Percentiles rank a stretch among this genome's conserved stretches.
phyloP scores from a whole-genome alignment of 53 echinoderm and acorn worm species.

The Hippasteria phrygiana region DNA sequence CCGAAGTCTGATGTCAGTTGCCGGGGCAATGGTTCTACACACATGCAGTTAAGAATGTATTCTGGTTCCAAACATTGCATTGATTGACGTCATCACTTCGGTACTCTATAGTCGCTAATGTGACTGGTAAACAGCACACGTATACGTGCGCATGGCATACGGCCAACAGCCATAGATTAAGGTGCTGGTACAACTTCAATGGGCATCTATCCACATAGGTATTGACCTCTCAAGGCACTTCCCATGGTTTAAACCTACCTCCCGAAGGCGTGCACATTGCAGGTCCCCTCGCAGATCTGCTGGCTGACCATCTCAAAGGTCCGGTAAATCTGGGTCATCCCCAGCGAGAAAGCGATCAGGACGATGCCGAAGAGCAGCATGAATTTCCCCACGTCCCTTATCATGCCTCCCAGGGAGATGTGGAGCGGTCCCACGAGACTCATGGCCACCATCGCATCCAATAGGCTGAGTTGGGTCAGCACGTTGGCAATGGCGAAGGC shows the following conservation, averaged over 20 bases:
- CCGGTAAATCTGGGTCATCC: constrained; percentile 79
- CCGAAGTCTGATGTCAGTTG: no score
- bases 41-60: no score
- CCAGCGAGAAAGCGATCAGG: constrained; percentile 76
- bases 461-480: constrained; percentile 70
- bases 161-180: no score
- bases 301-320: constrained; percentile 48
- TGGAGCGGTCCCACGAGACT: constrained; percentile 77
- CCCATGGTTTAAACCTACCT: neutral
- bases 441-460: constrained; percentile 62
- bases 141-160: no score
- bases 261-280: constrained; percentile 12
- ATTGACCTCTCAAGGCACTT: no score
- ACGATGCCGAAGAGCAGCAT: constrained; percentile 71
- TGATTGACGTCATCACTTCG: no score
- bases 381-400: constrained; percentile 62
- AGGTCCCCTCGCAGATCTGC: constrained; percentile 11
- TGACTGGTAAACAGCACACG: no score
- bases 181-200: no score
- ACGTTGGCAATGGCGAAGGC: constrained; percentile 82
- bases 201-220: no score
- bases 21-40: no score
- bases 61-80: no score
- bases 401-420: constrained; percentile 73
- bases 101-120: constrained; percentile 73